These are phyloP conservation scores for Pipistrellus kuhlii DNA, from an alignment of 2,797 vertebrate genomes.

Conservation along the genomic window DNA sequence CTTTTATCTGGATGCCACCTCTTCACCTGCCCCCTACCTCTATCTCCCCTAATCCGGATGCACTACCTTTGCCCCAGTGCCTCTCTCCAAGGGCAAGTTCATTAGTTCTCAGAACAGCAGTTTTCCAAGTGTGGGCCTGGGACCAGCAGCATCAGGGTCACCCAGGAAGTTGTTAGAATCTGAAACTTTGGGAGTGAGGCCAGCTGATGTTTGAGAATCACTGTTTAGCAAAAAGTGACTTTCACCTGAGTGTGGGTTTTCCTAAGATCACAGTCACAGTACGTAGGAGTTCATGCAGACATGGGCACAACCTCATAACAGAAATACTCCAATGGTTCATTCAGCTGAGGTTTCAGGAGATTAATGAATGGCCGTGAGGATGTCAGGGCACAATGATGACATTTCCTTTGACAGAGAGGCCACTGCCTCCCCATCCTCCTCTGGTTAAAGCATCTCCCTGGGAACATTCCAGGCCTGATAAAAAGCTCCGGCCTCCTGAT, in stretches of 20 bases:
- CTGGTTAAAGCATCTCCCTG: neutral
- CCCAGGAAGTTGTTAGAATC: neutral
- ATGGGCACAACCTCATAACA: neutral
- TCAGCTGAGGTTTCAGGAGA: neutral
- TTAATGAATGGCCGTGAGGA: neutral
- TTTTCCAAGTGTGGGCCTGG: neutral
- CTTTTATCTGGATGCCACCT: neutral
- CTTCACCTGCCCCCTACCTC: fast-evolving
- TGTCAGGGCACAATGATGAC: neutral
- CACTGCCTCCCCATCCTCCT: too few relatives aligned
- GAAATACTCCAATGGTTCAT: fast-evolving
- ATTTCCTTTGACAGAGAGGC: neutral
- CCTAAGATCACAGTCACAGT: neutral
- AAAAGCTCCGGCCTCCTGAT: neutral
- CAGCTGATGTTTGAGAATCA: neutral
- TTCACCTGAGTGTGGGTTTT: neutral
- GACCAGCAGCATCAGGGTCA: neutral
- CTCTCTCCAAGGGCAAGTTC: neutral
- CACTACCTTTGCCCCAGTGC: neutral
- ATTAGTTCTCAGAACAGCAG: neutral
- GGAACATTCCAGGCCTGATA: neutral
- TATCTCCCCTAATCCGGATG: neutral
- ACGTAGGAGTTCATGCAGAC: neutral
- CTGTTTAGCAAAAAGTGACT: neutral
- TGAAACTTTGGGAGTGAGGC: too few relatives aligned